These are phyloP conservation scores for Archocentrus centrarchus DNA, from an alignment of 2,113 vertebrate genomes.

Conservation along the genomic window DNA sequence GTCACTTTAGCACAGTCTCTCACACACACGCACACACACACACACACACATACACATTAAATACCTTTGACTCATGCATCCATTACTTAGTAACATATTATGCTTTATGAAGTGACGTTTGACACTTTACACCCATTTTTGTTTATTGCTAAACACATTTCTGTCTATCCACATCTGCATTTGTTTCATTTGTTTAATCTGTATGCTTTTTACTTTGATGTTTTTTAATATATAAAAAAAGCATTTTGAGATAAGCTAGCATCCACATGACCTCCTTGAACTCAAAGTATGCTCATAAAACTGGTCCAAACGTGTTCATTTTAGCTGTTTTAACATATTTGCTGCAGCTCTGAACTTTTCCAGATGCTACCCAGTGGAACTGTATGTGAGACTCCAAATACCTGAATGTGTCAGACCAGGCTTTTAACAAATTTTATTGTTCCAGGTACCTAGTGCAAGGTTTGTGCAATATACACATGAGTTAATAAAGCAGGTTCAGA, in stretches of 20 bases:
- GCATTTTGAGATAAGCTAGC: not conserved
- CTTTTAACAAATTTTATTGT: not conserved
- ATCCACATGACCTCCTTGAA: not conserved
- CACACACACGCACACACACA: not conserved
- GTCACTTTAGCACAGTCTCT: slow-evolving; percentile 27
- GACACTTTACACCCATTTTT: not conserved
- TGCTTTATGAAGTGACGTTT: slow-evolving; percentile 37
- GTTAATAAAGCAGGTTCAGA: slow-evolving; percentile 6
- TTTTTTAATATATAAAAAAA: not conserved
- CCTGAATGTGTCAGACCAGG: not conserved
- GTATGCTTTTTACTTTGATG: no score
- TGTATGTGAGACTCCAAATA: not conserved
- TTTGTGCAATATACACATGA: not conserved
- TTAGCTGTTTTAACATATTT: not conserved
- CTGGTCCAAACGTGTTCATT: not conserved
- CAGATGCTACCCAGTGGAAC: not conserved
- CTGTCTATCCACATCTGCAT: not conserved
- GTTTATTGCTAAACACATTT: not conserved
- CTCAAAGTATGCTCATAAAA: not conserved
- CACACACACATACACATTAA: not conserved
- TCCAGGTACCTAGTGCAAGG: not conserved
- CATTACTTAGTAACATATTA: slow-evolving; percentile 45
- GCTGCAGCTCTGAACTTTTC: not conserved
- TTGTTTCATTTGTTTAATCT: not conserved
- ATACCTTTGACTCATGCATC: slow-evolving; percentile 42